A percentile compares a stretch with the other conserved stretches of the same genome.
Evolutionary conservation across 2,113 vertebrate species (phyloP).

Genomic region (Ramphastos sulfuratus): DNA sequence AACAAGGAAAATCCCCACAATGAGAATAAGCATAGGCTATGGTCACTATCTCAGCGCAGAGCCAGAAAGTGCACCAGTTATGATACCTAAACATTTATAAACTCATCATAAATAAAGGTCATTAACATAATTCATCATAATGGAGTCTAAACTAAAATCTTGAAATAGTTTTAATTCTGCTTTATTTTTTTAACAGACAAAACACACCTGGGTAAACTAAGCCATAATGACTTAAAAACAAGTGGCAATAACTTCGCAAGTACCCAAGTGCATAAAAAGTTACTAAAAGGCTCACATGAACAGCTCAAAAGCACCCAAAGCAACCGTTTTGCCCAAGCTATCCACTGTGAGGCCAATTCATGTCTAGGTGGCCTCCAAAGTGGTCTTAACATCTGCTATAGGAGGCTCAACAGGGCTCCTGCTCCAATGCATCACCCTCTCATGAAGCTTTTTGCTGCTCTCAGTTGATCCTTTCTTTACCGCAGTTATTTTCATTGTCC

Average conservation of each 20-base stretch:
- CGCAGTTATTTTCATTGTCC: not conserved
- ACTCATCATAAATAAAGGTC: too few relatives aligned
- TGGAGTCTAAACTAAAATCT: not conserved
- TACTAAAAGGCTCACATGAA: not conserved
- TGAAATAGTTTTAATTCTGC: not conserved
- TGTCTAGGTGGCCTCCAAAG: not conserved
- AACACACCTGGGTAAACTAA: not conserved
- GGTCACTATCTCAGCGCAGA: not conserved
- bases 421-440: rapidly evolving
- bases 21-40: not conserved
- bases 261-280: not conserved
- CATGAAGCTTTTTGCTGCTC: not conserved
- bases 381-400: not conserved
- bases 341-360: not conserved
- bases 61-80: not conserved
- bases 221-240: not conserved
- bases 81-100: not conserved
- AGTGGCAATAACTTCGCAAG: not conserved
- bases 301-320: not conserved
- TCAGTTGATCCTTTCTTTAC: not conserved
- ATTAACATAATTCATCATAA: not conserved
- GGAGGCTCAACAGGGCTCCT: not conserved
- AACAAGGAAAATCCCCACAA: not conserved
- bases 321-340: not conserved
- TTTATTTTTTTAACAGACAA: not conserved